Base-by-base conservation (phyloP, 2,113 vertebrate genomes). In the Todiramphus saurophagus region DNA sequence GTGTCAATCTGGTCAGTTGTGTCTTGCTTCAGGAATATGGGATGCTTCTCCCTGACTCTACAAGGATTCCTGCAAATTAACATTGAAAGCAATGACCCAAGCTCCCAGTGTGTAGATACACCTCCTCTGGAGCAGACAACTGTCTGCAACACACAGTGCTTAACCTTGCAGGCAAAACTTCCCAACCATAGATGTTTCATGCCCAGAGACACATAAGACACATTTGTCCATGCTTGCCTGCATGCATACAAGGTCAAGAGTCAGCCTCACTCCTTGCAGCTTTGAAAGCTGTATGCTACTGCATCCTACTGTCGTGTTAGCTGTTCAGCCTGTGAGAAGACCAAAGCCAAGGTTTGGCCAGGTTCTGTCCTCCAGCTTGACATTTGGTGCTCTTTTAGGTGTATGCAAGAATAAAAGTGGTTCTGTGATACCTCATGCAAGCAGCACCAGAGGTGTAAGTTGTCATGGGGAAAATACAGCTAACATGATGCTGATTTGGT, bases 401-500 rank as follows among this genome's bases (percentile, higher is more conserved):
- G 21, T 20, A 12, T 79, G 62, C n/a, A 30, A 2, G 5, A 87
- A 25, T 17, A 24, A 24, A 89, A 85, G 9, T 11, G 7, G 10
- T 16, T 70, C 69, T 58, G 18, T 67, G 27, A 60, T 48, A 44
- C 35, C 27, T 50, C 2, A 2, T 39, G 24, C 27, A 39, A 84
- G 68, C 35, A 79, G 73, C 53, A 64, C n/a, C 51, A 64, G 41
- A 51, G 23, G 11, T 41, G 0, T 30, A 13, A 72, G 70, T 10
- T 28, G 9, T 37, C 17, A 23, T 0, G 0, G 20, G 19, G 19
- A 67, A 69, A 73, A 46, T 5, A 12, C 24, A 83, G 44, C 41
- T 77, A 37, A 41, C 17, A 4, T 0, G 0, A 58, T 9, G 4
- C 18, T n/a, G 21, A 16, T 55, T 23, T 74, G 64, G 31, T 46